Percentiles rank a stretch among this genome's conserved stretches.
These are phyloP conservation scores for Hydrocynus forskahlii DNA, from an alignment of 2,797 vertebrate genomes.

Conservation along the genomic window DNA sequence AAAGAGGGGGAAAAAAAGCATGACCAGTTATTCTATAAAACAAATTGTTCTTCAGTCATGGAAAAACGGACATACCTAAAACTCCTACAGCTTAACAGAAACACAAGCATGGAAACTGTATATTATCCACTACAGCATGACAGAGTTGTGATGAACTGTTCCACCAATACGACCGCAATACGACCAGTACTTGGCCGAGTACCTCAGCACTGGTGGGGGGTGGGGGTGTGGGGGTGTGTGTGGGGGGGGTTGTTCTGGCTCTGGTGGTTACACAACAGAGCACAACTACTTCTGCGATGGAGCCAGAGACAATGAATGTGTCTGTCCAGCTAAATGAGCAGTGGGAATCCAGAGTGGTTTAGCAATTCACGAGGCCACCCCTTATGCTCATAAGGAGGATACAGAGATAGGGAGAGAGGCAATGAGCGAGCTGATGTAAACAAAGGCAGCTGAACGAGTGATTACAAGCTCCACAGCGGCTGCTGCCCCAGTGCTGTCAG, in stretches of 20 bases:
- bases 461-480: conserved; percentile 53
- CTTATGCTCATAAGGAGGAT: conserved; percentile 22
- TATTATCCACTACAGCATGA: background rate
- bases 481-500: background rate
- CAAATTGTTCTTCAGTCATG: background rate
- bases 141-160: background rate
- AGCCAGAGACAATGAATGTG: conserved; percentile 36
- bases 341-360: conserved; percentile 27
- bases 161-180: conserved; percentile 1
- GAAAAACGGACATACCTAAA: conserved; percentile 8
- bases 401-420: conserved; percentile 22
- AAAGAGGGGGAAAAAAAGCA: conserved; percentile 8
- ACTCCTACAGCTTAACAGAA: conserved; percentile 14
- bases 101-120: background rate
- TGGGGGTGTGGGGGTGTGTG: too few relatives aligned
- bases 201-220: conserved; percentile 24
- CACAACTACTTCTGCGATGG: conserved; percentile 20
- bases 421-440: conserved; percentile 53
- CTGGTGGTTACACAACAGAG: background rate
- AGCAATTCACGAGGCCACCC: conserved; percentile 29
- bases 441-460: conserved; percentile 62
- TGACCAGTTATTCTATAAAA: conserved; percentile 2
- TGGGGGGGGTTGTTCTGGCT: conserved; percentile 1
- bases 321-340: conserved; percentile 47
- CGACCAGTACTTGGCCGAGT: background rate